These are phyloP conservation scores for Crepidodera aurea DNA, from an alignment of 2,888 invertebrate species.

Conservation along the genomic window DNA sequence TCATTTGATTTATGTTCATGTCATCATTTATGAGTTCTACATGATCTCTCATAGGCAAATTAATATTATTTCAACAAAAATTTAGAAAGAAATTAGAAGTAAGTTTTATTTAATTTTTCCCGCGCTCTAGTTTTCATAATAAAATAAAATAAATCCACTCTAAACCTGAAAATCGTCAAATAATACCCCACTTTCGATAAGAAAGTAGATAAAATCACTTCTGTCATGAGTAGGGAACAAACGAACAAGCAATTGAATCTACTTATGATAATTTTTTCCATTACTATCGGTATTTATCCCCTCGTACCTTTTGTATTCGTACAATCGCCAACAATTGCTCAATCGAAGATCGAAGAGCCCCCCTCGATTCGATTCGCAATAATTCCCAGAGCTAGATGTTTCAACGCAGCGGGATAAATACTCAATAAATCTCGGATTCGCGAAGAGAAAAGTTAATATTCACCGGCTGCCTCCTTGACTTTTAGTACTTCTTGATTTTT, in stretches of 20 bases:
- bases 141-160: too few species aligned
- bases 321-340: constrained; percentile 34
- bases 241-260: neutral
- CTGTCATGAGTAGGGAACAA: neutral
- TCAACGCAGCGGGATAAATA: constrained; percentile 41
- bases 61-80: too few species aligned
- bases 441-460: constrained; percentile 40
- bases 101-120: too few species aligned
- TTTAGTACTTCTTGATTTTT: constrained; percentile 17
- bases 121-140: too few species aligned
- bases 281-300: constrained; percentile 22
- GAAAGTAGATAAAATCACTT: neutral
- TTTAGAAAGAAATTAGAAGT: too few species aligned
- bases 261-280: constrained; percentile 7
- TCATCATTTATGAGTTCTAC: too few species aligned
- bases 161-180: too few species aligned
- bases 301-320: constrained; percentile 27
- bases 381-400: constrained; percentile 41
- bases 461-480: constrained; percentile 32
- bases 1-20: too few species aligned
- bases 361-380: constrained; percentile 39
- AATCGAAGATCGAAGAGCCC: constrained; percentile 40
- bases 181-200: too few species aligned
- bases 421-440: constrained; percentile 37
- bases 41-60: too few species aligned